Percentiles rank a stretch among this genome's conserved stretches.
These are phyloP conservation scores for Gopherus flavomarginatus DNA, from an alignment of 2,113 vertebrate species.

Conservation along the genomic window DNA sequence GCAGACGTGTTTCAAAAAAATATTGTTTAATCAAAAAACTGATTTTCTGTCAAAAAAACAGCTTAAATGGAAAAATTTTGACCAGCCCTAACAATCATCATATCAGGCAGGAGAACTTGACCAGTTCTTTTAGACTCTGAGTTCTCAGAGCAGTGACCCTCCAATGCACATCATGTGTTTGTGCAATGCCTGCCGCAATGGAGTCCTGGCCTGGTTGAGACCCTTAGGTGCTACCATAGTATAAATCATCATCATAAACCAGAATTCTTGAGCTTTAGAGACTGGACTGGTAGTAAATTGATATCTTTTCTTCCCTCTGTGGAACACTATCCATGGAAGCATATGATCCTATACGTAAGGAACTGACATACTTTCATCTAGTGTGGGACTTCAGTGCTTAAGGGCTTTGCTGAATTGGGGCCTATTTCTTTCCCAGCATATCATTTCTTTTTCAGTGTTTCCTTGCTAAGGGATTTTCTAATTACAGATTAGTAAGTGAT, in stretches of 20 bases:
- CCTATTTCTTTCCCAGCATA: not conserved
- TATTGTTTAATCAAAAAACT: not conserved
- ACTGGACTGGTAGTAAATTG: not conserved
- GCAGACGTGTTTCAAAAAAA: not conserved
- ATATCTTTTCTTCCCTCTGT: not conserved
- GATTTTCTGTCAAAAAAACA: not conserved
- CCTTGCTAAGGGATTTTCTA: slow-evolving; percentile 27
- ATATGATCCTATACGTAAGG: not conserved
- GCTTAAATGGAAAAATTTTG: not conserved
- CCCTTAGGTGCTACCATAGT: not conserved
- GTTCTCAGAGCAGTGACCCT: not conserved
- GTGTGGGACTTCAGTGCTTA: rapidly evolving
- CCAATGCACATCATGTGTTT: not conserved
- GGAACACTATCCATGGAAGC: not conserved
- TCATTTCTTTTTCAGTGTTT: not conserved
- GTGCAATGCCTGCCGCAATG: not conserved
- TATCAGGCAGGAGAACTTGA: not conserved
- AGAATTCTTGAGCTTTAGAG: not conserved
- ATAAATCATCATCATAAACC: not conserved
- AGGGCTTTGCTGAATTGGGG: not conserved
- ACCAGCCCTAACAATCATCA: not conserved
- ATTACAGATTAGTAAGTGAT: slow-evolving; percentile 18
- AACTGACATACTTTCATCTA: not conserved
- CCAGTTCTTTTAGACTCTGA: not conserved
- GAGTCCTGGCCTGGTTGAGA: not conserved